Percentiles rank a stretch among this genome's conserved stretches.
These are phyloP conservation scores for Octodonta nipae DNA, from an alignment of 2,888 invertebrate genomes.

Conservation along the genomic window DNA sequence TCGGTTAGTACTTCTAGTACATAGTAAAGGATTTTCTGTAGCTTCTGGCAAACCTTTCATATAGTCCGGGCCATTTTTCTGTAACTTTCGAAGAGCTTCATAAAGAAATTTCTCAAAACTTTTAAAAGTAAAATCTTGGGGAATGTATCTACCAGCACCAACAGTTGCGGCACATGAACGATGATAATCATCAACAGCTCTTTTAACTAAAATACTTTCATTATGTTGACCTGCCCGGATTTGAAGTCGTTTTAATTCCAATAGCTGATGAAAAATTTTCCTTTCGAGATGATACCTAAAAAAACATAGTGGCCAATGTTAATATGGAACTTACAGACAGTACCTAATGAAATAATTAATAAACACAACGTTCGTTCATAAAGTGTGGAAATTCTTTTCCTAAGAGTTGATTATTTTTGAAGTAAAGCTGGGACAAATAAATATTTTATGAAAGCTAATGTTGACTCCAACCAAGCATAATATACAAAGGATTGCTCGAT, in stretches of 20 bases:
- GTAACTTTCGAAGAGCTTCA: conserved; percentile 66
- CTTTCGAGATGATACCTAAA: conserved; percentile 75
- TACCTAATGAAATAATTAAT: too few relatives aligned
- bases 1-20: conserved; percentile 75
- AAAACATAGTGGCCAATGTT: too few relatives aligned
- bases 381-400: too few relatives aligned
- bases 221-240: conserved; percentile 80
- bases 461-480: too few relatives aligned
- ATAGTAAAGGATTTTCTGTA: conserved; percentile 54
- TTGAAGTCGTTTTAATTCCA: conserved; percentile 83
- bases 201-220: conserved; percentile 74
- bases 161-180: conserved; percentile 58
- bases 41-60: conserved; percentile 37
- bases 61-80: conserved; percentile 54
- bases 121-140: conserved; percentile 55
- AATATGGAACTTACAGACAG: too few relatives aligned
- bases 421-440: too few relatives aligned
- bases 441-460: too few relatives aligned
- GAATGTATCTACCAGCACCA: conserved; percentile 49
- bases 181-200: conserved; percentile 73
- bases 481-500: too few relatives aligned
- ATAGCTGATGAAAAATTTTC: conserved; percentile 81
- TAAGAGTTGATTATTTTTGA: too few relatives aligned
- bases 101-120: conserved; percentile 81
- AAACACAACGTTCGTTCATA: too few relatives aligned